phyloP scores from a whole-genome alignment of 2,888 invertebrate species.

The Trachelus troglodyta region DNA sequence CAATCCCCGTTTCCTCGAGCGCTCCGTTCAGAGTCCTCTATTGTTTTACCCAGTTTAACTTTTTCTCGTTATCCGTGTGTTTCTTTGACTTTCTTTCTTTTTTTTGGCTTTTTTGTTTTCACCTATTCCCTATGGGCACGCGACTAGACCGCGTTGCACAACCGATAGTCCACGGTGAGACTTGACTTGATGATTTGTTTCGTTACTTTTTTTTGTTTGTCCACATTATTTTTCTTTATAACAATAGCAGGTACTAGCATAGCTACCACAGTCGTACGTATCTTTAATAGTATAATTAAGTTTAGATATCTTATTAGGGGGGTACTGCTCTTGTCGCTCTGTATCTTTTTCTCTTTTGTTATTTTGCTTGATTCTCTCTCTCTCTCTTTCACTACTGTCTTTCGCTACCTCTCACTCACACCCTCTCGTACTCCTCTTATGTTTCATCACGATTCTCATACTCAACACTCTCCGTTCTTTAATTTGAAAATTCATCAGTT shows the following conservation, averaged over 20 bases:
- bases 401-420: conserved; percentile 11
- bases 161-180: conserved; percentile 4
- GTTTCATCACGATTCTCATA: neutral
- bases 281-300: conserved; percentile 64
- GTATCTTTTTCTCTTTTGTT: no score
- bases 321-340: conserved; percentile 35
- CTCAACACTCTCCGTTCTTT: neutral
- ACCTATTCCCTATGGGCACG: neutral
- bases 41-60: no score
- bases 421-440: neutral
- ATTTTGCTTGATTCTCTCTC: conserved; percentile 11
- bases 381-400: conserved; percentile 21
- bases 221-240: conserved; percentile 46
- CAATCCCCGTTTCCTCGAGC: neutral
- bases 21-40: neutral
- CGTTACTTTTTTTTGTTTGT: conserved; percentile 11
- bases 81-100: neutral
- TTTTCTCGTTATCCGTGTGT: neutral
- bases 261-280: conserved; percentile 68
- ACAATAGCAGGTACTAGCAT: conserved; percentile 68
- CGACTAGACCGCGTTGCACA: neutral
- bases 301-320: conserved; percentile 57
- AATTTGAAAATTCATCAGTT: neutral
- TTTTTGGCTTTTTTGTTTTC: no score
- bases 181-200: conserved; percentile 3